Evolutionary conservation across 1,140 invertebrate species (phyloP).

Genomic region (Oryctes rhinoceros): DNA sequence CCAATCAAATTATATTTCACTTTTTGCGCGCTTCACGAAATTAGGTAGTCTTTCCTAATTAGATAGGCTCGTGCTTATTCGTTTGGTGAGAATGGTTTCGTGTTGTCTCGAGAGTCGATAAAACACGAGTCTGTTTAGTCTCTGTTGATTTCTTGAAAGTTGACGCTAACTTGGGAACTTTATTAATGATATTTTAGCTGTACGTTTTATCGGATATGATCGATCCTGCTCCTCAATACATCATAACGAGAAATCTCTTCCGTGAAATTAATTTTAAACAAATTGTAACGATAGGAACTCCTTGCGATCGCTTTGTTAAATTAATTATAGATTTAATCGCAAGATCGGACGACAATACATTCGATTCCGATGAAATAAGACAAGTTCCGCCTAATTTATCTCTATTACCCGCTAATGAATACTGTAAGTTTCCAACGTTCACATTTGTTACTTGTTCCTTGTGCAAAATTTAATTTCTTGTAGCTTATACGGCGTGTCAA

Average conservation of each 20-base stretch:
- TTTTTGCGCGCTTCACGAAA: neutral
- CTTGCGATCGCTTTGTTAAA: constrained; percentile 63
- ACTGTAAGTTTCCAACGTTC: constrained; percentile 57
- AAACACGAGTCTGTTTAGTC: too few species aligned
- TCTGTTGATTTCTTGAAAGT: too few species aligned
- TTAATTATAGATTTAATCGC: constrained; percentile 58
- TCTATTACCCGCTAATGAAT: constrained; percentile 67
- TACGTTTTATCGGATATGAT: constrained; percentile 69
- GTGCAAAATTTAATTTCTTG: constrained; percentile 43
- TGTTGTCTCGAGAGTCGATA: too few species aligned
- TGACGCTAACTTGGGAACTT: too few species aligned
- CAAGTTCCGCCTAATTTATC: constrained; percentile 61
- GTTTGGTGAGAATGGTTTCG: too few species aligned
- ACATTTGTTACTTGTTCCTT: constrained; percentile 52
- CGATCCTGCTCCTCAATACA: constrained; percentile 68
- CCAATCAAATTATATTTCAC: neutral
- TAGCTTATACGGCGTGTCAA: constrained; percentile 71
- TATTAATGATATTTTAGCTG: constrained; percentile 59
- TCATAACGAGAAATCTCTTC: constrained; percentile 67
- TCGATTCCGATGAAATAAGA: constrained; percentile 55
- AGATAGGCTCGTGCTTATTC: too few species aligned
- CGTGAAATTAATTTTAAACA: constrained; percentile 71
- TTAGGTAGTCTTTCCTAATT: too few species aligned
- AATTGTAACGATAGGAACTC: constrained; percentile 64
- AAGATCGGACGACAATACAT: constrained; percentile 51